Conservation (phyloP, 2,113 vertebrate species). For the Terrapene triunguis region DNA sequence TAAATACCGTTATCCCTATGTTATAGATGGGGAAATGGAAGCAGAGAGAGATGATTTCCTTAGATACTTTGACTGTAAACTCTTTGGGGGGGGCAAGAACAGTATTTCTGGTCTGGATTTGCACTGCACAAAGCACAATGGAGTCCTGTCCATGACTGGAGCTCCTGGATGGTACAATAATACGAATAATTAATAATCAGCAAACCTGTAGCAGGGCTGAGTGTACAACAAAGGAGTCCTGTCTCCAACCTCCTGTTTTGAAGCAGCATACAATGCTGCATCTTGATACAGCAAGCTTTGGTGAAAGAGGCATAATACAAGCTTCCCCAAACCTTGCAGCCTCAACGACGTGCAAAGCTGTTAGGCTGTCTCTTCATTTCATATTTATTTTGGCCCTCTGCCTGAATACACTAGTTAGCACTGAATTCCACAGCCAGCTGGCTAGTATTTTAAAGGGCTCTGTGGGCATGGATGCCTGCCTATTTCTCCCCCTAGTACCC, state of each 20-base stretch:
- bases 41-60: not conserved
- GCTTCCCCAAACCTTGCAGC: not conserved
- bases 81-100: rapidly evolving
- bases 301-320: not conserved
- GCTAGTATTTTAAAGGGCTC: not conserved
- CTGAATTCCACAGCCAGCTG: not conserved
- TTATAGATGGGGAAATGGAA: not conserved
- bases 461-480: not conserved
- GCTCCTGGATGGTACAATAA: not conserved
- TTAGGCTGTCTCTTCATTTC: not conserved
- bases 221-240: not conserved
- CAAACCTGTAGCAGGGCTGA: not conserved
- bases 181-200: not conserved
- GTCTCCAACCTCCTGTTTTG: not conserved
- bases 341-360: not conserved
- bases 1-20: not conserved
- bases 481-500: not conserved
- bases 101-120: not conserved
- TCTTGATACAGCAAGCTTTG: not conserved
- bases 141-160: not conserved
- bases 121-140: not conserved
- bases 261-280: not conserved
- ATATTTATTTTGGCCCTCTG: not conserved
- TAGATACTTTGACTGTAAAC: not conserved
- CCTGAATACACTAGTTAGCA: not conserved